These are phyloP conservation scores for Carlito syrichta DNA, from an alignment of 2,113 vertebrate genomes.

Conservation along the genomic window DNA sequence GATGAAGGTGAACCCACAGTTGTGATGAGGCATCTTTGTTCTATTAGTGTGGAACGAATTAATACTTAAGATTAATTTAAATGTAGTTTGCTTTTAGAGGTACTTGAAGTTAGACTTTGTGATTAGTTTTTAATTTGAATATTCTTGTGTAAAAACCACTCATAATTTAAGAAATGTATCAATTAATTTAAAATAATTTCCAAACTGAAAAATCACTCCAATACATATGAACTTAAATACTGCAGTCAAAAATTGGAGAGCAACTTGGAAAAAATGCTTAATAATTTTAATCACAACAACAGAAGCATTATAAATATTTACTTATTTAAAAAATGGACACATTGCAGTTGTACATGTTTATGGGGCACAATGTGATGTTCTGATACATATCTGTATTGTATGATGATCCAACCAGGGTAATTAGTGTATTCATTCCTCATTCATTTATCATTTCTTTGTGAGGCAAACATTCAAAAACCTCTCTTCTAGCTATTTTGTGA, in stretches of 20 bases:
- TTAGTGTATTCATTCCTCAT: background rate
- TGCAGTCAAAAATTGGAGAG: background rate
- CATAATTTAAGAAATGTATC: background rate
- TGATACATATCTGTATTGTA: background rate
- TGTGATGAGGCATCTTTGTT: background rate
- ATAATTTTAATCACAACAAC: background rate
- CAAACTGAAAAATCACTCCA: background rate
- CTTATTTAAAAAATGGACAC: background rate
- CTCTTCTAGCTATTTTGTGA: background rate
- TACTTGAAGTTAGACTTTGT: background rate
- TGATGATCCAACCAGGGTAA: background rate
- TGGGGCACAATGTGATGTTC: background rate
- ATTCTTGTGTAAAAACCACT: background rate
- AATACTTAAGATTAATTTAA: background rate
- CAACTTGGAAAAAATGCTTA: background rate
- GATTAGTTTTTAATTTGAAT: background rate
- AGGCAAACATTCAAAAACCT: background rate
- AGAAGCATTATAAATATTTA: background rate
- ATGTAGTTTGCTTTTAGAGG: background rate
- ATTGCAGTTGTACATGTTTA: background rate
- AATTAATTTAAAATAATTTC: background rate
- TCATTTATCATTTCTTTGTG: background rate
- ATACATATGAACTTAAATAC: background rate
- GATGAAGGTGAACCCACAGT: rapidly evolving
- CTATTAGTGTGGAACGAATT: background rate